Evolutionary conservation across 2,888 invertebrate genomes (phyloP), one percentile per base, ranked within the genome.

Genomic region (Cephus nigrinus): DNA sequence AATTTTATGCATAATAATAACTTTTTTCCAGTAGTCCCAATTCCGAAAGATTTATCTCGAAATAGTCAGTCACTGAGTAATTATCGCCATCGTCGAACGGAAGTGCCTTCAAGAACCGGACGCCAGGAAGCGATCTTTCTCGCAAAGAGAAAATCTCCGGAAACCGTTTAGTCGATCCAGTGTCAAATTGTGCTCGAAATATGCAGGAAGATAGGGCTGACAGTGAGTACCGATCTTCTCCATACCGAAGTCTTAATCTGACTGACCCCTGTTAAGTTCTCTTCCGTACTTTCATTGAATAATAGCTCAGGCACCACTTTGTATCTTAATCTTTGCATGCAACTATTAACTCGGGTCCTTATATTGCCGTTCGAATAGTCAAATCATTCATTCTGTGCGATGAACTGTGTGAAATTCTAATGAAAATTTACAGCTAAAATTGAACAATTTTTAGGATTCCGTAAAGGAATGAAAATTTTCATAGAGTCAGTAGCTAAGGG

Each of bases 91-190:
- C 23, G 55, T 23, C 23, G 23, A 23, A 2, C 23, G 55, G 55
- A 55, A 55, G 55, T 55, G 55, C 55, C 55, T 23, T 55, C 55
- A 2, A 55, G 55, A 23, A 55, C 9, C 55, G 23, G 23, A 55
- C 2, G 55, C 55, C 55, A 55, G 55, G 55, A 55, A 55, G 9
- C 55, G 23, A 55, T 23, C 55, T 55, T 55, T 55, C 55, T 2
- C 55, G 55, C 55, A 55, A 55, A 23, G 77, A 36, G 87, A 88
- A 89, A 89, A 90, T 88, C 85, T 86, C 84, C 89, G 90, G 90
- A 88, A 90, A 85, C 78, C 83, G 84, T 88, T 90, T 87, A 88
- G 82, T 82, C 84, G 82, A 83, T 83, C 82, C 12, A 36, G 69
- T 35, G 76, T 73, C 69, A 74, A 73, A 75, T 72, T 69, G 73